phyloP scores from a whole-genome alignment of 2,113 vertebrate species.

The Addax nasomaculatus region DNA sequence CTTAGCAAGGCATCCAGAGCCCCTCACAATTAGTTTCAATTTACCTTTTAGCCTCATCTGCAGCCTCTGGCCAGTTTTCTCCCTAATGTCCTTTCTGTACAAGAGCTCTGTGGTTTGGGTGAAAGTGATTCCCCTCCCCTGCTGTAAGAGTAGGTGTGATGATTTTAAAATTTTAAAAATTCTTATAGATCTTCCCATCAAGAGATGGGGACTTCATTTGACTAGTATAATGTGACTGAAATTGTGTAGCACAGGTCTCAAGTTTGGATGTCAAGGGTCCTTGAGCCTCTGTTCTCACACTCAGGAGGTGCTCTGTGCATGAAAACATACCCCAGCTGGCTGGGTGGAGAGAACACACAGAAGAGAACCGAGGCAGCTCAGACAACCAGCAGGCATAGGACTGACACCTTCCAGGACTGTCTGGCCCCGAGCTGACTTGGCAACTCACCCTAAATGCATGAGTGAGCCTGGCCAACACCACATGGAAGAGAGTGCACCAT shows the following conservation, averaged over 20 bases:
- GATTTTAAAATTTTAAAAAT: not conserved
- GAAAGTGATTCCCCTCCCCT: not conserved
- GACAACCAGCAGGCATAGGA: not conserved
- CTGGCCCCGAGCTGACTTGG: not conserved
- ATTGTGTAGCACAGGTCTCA: not conserved
- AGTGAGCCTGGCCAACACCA: not conserved
- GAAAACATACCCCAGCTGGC: not conserved
- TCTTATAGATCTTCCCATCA: not conserved
- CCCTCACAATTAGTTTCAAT: not conserved
- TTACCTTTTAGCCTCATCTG: not conserved
- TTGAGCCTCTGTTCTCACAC: not conserved
- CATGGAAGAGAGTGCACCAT: not conserved
- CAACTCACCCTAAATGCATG: not conserved
- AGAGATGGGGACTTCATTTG: not conserved
- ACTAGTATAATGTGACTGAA: not conserved
- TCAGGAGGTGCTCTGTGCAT: not conserved
- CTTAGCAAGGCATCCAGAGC: not conserved
- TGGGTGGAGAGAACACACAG: not conserved
- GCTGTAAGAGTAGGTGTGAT: not conserved
- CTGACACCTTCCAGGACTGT: not conserved
- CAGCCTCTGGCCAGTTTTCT: not conserved
- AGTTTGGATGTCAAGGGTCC: not conserved
- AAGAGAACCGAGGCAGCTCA: not conserved
- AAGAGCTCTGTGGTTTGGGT: not conserved
- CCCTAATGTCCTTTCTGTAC: not conserved